Percentiles rank a stretch among this genome's conserved stretches.
phyloP scores from a whole-genome alignment of 2,888 invertebrate species.

The Drosophila cracens region DNA sequence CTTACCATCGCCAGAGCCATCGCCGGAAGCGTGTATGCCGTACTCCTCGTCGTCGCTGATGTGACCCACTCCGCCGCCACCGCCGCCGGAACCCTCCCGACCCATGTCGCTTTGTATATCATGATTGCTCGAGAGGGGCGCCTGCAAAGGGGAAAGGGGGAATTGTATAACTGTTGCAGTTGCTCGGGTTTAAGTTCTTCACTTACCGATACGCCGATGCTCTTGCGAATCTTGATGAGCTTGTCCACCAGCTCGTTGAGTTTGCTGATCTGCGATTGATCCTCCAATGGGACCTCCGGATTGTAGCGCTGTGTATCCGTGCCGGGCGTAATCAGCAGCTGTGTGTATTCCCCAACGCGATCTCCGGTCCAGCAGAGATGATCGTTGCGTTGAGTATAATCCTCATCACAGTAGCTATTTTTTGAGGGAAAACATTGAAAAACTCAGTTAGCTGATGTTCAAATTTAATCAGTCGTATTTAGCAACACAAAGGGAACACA shows the following conservation, averaged over 20 bases:
- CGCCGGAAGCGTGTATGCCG: constrained; percentile 82
- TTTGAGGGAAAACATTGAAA: background rate
- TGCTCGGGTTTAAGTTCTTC: accelerated
- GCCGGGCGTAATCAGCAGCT: constrained; percentile 82
- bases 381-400: constrained; percentile 82
- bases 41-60: constrained; percentile 83
- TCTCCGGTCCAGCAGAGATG: constrained; percentile 85
- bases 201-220: constrained; percentile 83
- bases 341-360: constrained; percentile 84
- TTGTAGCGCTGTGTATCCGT: constrained; percentile 84
- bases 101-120: constrained; percentile 85
- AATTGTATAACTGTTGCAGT: background rate
- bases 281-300: constrained; percentile 84
- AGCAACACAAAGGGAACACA: constrained; percentile 28
- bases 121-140: constrained; percentile 80
- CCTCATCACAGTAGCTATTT: constrained; percentile 83
- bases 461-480: constrained; percentile 17
- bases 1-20: constrained; percentile 84
- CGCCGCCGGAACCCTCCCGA: constrained; percentile 82
- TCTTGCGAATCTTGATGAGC: constrained; percentile 84
- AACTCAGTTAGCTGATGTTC: constrained; percentile 31
- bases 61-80: constrained; percentile 54
- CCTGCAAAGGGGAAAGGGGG: constrained; percentile 46
- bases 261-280: constrained; percentile 78
- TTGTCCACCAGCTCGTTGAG: constrained; percentile 84